Percentiles rank a stretch among this genome's conserved stretches.
These are phyloP conservation scores for Tapera naevia DNA, from an alignment of 2,797 vertebrate genomes.

Conservation along the genomic window DNA sequence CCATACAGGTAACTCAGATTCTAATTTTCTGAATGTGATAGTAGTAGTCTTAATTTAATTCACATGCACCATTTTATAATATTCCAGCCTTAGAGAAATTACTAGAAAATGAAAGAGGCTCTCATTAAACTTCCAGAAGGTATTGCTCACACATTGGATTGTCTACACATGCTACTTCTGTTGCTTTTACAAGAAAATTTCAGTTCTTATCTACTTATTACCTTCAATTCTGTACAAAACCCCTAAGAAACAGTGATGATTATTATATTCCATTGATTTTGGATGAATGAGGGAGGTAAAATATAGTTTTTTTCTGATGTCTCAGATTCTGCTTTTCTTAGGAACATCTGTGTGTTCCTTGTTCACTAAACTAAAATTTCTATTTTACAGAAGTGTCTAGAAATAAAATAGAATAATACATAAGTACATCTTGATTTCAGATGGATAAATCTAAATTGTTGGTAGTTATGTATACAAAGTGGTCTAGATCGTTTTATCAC, in stretches of 20 bases:
- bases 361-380: neutral
- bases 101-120: neutral
- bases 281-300: neutral
- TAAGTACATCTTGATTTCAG: neutral
- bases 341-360: neutral
- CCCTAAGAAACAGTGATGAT: neutral
- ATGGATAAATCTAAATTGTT: neutral
- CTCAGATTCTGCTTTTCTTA: neutral
- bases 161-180: neutral
- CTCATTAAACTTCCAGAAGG: neutral
- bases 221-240: neutral
- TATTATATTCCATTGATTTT: neutral
- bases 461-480: neutral
- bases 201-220: neutral
- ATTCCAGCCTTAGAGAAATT: neutral
- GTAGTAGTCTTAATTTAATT: neutral
- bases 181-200: neutral
- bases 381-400: neutral
- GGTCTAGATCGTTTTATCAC: neutral
- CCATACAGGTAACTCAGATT: conserved; percentile 86
- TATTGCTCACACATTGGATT: neutral
- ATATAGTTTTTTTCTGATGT: neutral
- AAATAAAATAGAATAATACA: neutral
- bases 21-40: neutral
- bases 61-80: neutral